phyloP scores from a whole-genome alignment of 2,888 invertebrate species.

The Dendrolimus pini region DNA sequence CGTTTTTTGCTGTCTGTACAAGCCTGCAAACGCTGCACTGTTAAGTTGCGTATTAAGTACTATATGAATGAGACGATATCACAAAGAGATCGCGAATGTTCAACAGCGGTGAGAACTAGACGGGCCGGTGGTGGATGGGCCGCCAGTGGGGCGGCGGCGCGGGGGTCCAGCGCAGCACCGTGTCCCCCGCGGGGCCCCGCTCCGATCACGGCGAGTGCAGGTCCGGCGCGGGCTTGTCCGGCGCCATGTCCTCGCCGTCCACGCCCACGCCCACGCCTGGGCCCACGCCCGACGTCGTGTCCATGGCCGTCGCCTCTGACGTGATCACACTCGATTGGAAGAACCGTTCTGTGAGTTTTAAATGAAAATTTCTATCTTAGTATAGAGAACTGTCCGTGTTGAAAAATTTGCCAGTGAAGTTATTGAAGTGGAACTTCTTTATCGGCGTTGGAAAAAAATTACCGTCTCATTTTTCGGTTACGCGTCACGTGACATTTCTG shows the following conservation, averaged over 20 bases:
- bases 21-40: too few species aligned
- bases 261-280: slow-evolving; percentile 44
- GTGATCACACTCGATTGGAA: slow-evolving; percentile 79
- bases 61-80: too few species aligned
- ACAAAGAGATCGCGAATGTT: too few species aligned
- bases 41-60: too few species aligned
- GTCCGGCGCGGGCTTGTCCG: slow-evolving; percentile 63
- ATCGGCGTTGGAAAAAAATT: too few species aligned
- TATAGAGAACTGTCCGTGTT: too few species aligned
- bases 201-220: slow-evolving; percentile 42
- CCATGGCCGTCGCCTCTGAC: slow-evolving; percentile 75
- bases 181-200: slow-evolving; percentile 4
- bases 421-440: too few species aligned
- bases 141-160: slow-evolving; percentile 69
- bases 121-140: slow-evolving; percentile 58
- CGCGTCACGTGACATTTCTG: too few species aligned
- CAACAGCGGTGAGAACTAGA: slow-evolving; percentile 18
- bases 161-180: slow-evolving; percentile 61
- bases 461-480: too few species aligned
- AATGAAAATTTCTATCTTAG: too few species aligned
- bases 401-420: too few species aligned
- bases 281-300: slow-evolving; percentile 51
- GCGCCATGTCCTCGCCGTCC: slow-evolving; percentile 52
- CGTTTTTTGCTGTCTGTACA: too few species aligned
- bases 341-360: slow-evolving; percentile 66